Base-by-base conservation (phyloP, 2,113 vertebrate species). In the Eptatretus burgeri region DNA sequence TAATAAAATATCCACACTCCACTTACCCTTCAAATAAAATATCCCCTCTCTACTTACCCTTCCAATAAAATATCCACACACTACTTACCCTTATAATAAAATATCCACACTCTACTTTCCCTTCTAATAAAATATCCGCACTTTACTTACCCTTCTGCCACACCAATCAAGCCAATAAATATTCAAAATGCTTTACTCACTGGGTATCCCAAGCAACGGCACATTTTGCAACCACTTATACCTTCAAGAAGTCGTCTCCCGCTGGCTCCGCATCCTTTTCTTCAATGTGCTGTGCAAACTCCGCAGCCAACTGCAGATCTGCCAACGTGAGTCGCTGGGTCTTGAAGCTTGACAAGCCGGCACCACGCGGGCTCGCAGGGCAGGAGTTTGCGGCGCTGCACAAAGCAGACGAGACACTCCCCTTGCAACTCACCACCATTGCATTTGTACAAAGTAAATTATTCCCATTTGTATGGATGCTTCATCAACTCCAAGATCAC, bases 371-470 rank as follows among this genome's bases (percentile, higher is more conserved):
- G 75, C 91, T 98, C 51, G 87, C 93, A 7, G 91, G 91, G 75
- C 89, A 98, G 66, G 89, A 95, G 76, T 98, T 98, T 68, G 87
- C 89, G 69, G 91, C 91, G 71, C 89, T 95, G 74, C 27, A 41
- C 27, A 41, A 41, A 41, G 41, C 27, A 51, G 14, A 60, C 62
- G 64, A 62, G 51, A 65, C 14, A 9, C 56, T 5, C 20, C 27
- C 56, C 50, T 50, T 51, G 62, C 14, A 50, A 14, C 17, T 9
- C 17, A 56, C 13, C 17, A 63, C 14, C 27, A 14, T 63, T 63
- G 10, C 20, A 63, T 13, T 50, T 63, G 17, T 63, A 51, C 73
- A 71, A 71, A 65, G 51, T 63, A 16, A 41, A 63, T 41, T 49
- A 8, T 51, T 67, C 66, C 65, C 68, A 1, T 13, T 2, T 19